Evolutionary conservation across 2,113 vertebrate genomes (phyloP).

Genomic region (Muntiacus muntjak): DNA sequence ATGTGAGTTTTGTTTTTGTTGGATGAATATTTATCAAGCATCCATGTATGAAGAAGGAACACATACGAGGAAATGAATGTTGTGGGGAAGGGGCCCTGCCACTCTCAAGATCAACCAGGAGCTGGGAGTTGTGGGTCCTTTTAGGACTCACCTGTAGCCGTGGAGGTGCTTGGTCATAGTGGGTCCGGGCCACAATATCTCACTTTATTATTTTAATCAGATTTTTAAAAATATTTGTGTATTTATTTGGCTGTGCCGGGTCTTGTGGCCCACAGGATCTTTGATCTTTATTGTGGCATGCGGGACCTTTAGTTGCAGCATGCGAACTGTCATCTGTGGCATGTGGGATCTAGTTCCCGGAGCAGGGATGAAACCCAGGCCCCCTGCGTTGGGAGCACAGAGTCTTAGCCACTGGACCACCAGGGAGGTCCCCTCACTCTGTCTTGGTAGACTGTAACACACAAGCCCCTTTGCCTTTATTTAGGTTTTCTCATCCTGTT

Average conservation of each 20-base stretch:
- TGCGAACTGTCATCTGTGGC: background rate
- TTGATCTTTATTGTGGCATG: background rate
- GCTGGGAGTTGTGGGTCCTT: background rate
- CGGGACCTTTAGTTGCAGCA: background rate
- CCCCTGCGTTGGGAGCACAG: background rate
- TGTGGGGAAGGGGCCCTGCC: background rate
- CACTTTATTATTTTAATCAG: background rate
- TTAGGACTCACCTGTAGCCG: rapidly evolving
- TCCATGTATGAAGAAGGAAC: background rate
- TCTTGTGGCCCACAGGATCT: background rate
- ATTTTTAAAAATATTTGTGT: background rate
- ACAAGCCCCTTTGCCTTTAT: background rate
- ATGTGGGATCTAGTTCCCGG: background rate
- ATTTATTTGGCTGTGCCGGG: background rate
- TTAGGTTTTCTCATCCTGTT: background rate
- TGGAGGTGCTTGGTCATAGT: background rate
- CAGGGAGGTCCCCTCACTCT: background rate
- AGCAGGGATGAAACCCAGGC: background rate
- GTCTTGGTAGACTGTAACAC: rapidly evolving
- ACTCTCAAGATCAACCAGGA: background rate
- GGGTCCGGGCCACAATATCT: background rate
- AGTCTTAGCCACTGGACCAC: background rate
- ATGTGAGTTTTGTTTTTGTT: background rate
- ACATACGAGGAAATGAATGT: background rate
- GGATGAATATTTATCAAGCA: background rate